Evolutionary conservation across 2,888 invertebrate species (phyloP), one percentile per base, ranked within the genome.

Genomic region (Cryptocheilus praepositus): DNA sequence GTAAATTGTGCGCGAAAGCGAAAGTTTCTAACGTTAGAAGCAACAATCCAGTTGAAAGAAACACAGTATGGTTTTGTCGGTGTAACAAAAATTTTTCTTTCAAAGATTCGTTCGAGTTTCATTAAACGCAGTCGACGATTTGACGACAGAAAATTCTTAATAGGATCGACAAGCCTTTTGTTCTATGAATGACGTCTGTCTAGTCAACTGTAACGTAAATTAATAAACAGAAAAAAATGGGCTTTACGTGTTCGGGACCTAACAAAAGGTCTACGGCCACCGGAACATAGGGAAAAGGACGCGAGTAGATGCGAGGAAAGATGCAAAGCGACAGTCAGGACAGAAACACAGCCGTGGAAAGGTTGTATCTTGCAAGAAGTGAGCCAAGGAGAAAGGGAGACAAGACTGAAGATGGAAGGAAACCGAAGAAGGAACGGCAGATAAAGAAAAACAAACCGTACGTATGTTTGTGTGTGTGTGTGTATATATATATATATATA

Each of bases 241-340:
- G 64, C 28, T 15, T 16, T 44, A 52, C 43, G 63, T 55, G 21
- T 28, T 60, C 56, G 46, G 61, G 22, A 45, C 21, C 49, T 49
- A 59, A 49, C 22, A 46, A 52, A 28, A 67, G 67, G 61, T n/a
- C 61, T 66, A 54, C 54, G 54, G 63, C 65, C 52, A 46, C 21
- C 46, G 49, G 55, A 36, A 36, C 25, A 21, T 28, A 18, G 56
- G 45, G 69, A 70, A 69, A 61, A 61, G 76, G 66, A 72, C 55
- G 58, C 58, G 64, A 71, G 67, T 64, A 62, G 67, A 60, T 58
- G 44, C 65, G 61, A 53, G 54, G 65, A 76, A 67, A 71, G 71
- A 80, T 70, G 71, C 68, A 64, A 68, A 75, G 71, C 73, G 61
- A 79, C 73, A 71, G 71, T 71, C 76, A 64, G 62, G 75, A 78